Percentiles rank a stretch among this genome's conserved stretches.
Evolutionary conservation across 2,797 vertebrate genomes (phyloP).

Genomic region (Mastacembelus armatus): DNA sequence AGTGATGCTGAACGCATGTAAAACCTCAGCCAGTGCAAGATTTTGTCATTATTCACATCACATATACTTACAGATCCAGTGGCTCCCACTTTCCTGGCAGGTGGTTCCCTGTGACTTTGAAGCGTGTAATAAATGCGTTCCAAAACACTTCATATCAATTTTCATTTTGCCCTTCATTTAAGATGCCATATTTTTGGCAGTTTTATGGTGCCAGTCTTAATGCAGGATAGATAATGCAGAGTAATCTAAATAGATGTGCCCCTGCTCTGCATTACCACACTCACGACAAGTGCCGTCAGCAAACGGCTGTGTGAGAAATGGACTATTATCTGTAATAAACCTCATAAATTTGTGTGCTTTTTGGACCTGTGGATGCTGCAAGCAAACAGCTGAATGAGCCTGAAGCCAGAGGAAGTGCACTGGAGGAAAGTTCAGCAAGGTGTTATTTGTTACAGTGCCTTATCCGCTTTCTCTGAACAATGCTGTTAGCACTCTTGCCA

Average conservation of each 20-base stretch:
- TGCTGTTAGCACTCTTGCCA: conserved; percentile 55
- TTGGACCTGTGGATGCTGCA: conserved; percentile 28
- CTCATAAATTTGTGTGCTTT: conserved; percentile 27
- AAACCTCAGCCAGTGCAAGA: conserved; percentile 60
- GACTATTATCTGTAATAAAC: conserved; percentile 40
- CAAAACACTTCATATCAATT: conserved; percentile 11
- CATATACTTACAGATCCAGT: conserved; percentile 63
- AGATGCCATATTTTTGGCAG: neutral
- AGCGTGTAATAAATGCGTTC: conserved; percentile 42
- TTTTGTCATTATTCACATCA: conserved; percentile 70
- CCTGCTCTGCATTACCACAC: conserved; percentile 20
- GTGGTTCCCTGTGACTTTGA: conserved; percentile 53
- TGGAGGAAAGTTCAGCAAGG: conserved; percentile 41
- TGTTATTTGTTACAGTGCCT: conserved; percentile 67
- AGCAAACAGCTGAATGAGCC: conserved; percentile 44
- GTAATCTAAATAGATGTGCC: neutral
- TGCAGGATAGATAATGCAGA: conserved; percentile 4
- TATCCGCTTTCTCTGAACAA: conserved; percentile 60
- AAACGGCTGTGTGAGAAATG: conserved; percentile 17
- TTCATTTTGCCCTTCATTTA: conserved; percentile 17
- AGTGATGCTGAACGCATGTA: conserved; percentile 76
- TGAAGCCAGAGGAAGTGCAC: conserved; percentile 46
- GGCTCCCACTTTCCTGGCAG: conserved; percentile 73
- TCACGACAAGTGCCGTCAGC: conserved; percentile 38
- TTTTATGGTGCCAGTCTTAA: neutral